phyloP scores from a whole-genome alignment of 2,113 vertebrate genomes.

The Scopus umbretta region DNA sequence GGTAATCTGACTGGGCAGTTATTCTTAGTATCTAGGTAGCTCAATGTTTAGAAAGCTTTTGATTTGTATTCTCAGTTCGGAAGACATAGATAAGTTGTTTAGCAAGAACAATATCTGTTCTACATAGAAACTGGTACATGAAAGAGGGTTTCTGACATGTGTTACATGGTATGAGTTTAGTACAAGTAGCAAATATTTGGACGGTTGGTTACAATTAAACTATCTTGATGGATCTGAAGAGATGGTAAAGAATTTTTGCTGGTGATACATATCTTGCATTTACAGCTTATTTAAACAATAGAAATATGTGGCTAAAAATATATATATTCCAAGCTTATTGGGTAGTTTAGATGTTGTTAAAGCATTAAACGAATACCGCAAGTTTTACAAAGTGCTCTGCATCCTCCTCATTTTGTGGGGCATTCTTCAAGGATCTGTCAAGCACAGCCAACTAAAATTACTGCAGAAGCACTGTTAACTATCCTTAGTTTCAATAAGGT shows the following conservation, averaged over 20 bases:
- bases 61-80: not conserved
- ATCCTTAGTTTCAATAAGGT: not conserved
- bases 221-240: not conserved
- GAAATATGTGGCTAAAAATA: not conserved
- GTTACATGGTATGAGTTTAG: not conserved
- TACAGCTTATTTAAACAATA: not conserved
- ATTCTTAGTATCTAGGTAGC: not conserved
- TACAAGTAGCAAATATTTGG: not conserved
- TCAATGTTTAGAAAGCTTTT: conserved; percentile 18
- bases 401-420: not conserved
- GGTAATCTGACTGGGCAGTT: not conserved
- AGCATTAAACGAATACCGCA: not conserved
- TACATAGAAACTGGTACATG: not conserved
- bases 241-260: not conserved
- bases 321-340: not conserved
- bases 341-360: conserved; percentile 5
- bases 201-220: not conserved
- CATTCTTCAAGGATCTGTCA: not conserved
- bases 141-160: conserved; percentile 41
- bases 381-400: not conserved
- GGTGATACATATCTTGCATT: not conserved
- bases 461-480: not conserved
- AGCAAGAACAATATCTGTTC: not conserved
- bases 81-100: not conserved
- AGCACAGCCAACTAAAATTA: not conserved